These are phyloP conservation scores for Ceratoteleas bidentatus DNA, from an alignment of 1,140 invertebrate genomes.

Conservation along the genomic window DNA sequence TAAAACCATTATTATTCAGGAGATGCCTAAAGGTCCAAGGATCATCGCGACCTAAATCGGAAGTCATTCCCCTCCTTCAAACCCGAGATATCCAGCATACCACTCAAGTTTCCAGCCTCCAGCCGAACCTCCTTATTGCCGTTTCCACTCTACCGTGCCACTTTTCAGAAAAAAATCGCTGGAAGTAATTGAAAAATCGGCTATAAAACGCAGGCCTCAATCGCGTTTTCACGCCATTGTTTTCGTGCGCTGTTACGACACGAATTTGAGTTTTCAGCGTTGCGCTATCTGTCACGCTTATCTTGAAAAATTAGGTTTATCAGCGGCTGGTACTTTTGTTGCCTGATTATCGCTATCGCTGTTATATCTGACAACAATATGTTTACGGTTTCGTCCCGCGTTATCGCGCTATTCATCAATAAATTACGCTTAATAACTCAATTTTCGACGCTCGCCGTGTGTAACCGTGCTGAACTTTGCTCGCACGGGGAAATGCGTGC, in stretches of 20 bases:
- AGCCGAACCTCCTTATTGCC: too few species aligned
- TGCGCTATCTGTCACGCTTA: constrained; percentile 9
- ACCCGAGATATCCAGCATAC: too few species aligned
- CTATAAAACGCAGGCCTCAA: background rate
- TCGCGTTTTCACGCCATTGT: constrained; percentile 13
- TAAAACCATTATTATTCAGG: too few species aligned
- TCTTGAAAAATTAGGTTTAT: constrained; percentile 12
- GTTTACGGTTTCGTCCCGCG: constrained; percentile 27
- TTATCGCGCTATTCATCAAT: constrained; percentile 18
- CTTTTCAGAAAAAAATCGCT: too few species aligned
- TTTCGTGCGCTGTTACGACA: constrained; percentile 10
- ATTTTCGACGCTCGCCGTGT: constrained; percentile 4
- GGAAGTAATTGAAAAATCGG: background rate
- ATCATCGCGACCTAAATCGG: too few species aligned
- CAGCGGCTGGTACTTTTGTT: constrained; percentile 13
- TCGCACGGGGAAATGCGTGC: too few species aligned
- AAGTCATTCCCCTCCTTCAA: too few species aligned
- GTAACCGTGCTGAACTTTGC: too few species aligned
- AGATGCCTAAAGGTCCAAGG: too few species aligned
- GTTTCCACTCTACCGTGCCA: too few species aligned
- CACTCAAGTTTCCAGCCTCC: too few species aligned
- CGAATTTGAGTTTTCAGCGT: constrained; percentile 8
- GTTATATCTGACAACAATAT: constrained; percentile 18
- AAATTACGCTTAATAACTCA: constrained; percentile 23
- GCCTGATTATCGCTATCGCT: constrained; percentile 3